Conservation (phyloP, 1,140 invertebrate genomes). For the Zaprionus tsacasi region DNA sequence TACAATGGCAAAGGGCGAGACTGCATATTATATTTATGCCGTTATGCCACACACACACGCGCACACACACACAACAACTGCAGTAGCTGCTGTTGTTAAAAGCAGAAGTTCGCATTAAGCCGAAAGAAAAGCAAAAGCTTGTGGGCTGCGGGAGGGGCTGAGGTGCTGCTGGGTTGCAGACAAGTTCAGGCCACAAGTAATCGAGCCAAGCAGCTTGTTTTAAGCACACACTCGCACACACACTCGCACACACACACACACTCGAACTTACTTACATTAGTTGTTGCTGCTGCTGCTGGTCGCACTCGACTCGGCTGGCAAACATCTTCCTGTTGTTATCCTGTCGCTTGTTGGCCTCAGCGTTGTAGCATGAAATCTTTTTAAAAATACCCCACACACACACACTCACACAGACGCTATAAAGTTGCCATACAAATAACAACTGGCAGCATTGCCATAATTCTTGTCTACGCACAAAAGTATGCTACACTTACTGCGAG, state of each 20-base stretch:
- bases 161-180: slow-evolving; percentile 25
- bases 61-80: slow-evolving; percentile 43
- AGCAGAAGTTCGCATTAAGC: slow-evolving; percentile 79
- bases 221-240: slow-evolving; percentile 47
- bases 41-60: slow-evolving; percentile 45
- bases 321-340: slow-evolving; percentile 61
- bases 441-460: slow-evolving; percentile 74
- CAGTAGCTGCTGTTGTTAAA: slow-evolving; percentile 74
- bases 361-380: slow-evolving; percentile 78
- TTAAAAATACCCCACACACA: slow-evolving; percentile 61
- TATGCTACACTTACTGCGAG: slow-evolving; percentile 66
- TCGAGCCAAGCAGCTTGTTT: slow-evolving; percentile 76
- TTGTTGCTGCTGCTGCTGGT: slow-evolving; percentile 27
- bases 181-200: slow-evolving; percentile 76
- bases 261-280: slow-evolving; percentile 42
- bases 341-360: slow-evolving; percentile 55
- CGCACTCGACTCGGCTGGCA: slow-evolving; percentile 44
- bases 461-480: slow-evolving; percentile 75
- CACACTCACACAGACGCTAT: slow-evolving; percentile 12
- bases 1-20: slow-evolving; percentile 69
- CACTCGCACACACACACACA: slow-evolving; percentile 16
- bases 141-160: slow-evolving; percentile 14
- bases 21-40: slow-evolving; percentile 78
- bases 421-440: slow-evolving; percentile 48
- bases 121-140: slow-evolving; percentile 72